phyloP scores from a whole-genome alignment of 2,113 vertebrate genomes.

The Falcunculus frontatus region DNA sequence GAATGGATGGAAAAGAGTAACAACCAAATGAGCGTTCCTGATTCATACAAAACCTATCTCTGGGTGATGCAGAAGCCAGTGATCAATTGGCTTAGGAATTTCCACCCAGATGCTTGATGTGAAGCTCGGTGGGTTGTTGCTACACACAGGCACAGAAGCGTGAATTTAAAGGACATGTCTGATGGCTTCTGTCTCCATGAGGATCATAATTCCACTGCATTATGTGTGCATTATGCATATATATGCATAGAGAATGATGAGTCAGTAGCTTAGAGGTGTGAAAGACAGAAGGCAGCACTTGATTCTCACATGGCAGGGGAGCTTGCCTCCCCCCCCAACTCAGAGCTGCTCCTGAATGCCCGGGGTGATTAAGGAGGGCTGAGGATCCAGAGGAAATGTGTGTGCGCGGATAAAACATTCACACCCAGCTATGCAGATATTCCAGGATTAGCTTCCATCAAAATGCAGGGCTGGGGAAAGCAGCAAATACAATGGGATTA shows the following conservation, averaged over 20 bases:
- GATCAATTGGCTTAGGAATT: neutral
- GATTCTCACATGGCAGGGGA: conserved; percentile 35
- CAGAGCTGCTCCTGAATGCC: conserved; percentile 5
- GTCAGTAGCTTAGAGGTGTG: conserved; percentile 46
- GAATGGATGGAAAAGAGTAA: neutral
- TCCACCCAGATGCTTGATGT: neutral
- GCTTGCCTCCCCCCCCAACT: neutral
- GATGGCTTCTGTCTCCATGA: neutral
- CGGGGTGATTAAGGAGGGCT: neutral
- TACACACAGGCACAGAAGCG: neutral
- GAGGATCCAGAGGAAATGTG: neutral
- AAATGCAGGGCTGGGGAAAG: conserved; percentile 31
- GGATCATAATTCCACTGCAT: conserved; percentile 10
- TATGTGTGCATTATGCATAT: conserved; percentile 45
- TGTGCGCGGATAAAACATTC: neutral
- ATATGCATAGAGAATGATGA: conserved; percentile 43
- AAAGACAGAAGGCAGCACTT: conserved; percentile 43
- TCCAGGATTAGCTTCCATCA: conserved; percentile 29
- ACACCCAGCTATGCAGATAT: conserved; percentile 23
- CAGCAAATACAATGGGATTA: conserved; percentile 40
- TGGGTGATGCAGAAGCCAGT: neutral
- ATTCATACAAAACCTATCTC: neutral
- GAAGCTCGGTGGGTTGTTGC: neutral
- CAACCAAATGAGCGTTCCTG: neutral
- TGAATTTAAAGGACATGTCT: conserved; percentile 1